Evolutionary conservation across 1,140 invertebrate species (phyloP), one percentile per base, ranked within the genome.

Genomic region (Camponotus vicinus): DNA sequence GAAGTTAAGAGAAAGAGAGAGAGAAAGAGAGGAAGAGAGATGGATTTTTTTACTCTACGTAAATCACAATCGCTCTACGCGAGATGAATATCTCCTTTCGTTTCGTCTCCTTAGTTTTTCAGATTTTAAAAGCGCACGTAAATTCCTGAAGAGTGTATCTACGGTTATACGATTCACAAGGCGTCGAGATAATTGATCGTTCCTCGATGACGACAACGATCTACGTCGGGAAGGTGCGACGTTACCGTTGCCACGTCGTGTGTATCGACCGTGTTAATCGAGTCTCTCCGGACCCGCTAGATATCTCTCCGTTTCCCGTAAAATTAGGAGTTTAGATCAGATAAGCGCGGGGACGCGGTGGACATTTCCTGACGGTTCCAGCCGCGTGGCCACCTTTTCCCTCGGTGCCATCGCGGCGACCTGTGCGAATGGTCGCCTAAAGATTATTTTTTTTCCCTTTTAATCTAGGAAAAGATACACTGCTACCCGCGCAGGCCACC

Each of bases 291-390:
- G 32, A 18, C 49, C 6, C 34, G 27, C 75, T 11, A 21, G 77
- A 57, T 27, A 37, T 42, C 73, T 34, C 27, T 57, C n/a, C 18
- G 40, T 84, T 75, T 75, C 77, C 84, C 80, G 52, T 91, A 90
- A 93, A 94, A 92, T 93, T 93, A 91, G 91, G 90, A 93, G 92
- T 92, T 91, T 89, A 40, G 79, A 94, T 94, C 92, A 92, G 93
- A 94, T 94, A 94, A 93, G 89, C 9, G 15, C 55, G 6, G 2
- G 42, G 66, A 67, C 79, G 77, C 27, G 85, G 67, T 34, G 57
- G 76, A 89, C 87, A 89, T 69, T 37, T 89, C 49, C 73, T 79
- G 64, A 55, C 78, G 27, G 85, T 89, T 80, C 27, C 27, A 83
- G 15, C 88, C 37, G 15, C 42, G 63, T 45, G 42, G 9, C 13